Percentiles rank a stretch among this genome's conserved stretches.
Conservation (phyloP, 2,888 invertebrate species). For the Sympetrum striolatum region DNA sequence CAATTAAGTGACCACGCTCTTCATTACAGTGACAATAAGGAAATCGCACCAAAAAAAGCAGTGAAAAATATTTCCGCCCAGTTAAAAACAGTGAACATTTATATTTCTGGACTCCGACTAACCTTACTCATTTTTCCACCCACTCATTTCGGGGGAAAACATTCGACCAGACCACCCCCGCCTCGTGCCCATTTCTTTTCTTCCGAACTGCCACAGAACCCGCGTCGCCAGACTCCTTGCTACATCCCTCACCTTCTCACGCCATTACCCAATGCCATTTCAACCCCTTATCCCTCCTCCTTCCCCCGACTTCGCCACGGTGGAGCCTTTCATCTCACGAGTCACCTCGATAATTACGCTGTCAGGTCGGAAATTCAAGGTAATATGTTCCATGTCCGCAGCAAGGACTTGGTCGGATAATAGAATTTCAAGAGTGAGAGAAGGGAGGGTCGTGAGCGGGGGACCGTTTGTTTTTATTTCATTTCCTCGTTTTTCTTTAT, state of each 20-base stretch:
- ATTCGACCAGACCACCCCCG: background rate
- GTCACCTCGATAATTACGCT: slow-evolving; percentile 42
- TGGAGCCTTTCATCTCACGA: slow-evolving; percentile 35
- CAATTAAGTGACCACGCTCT: background rate
- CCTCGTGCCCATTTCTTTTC: background rate
- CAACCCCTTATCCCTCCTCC: background rate
- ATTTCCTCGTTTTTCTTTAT: background rate
- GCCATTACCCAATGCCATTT: slow-evolving; percentile 36
- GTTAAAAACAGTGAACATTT: background rate
- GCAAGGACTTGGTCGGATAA: slow-evolving; percentile 38
- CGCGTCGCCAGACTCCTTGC: slow-evolving; percentile 30
- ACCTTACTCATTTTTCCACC: background rate
- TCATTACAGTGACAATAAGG: background rate
- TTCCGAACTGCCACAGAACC: background rate
- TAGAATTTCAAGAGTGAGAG: slow-evolving; percentile 33
- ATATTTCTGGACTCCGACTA: background rate
- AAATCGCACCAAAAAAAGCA: background rate
- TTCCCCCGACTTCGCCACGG: slow-evolving; percentile 1
- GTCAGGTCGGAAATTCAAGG: slow-evolving; percentile 44
- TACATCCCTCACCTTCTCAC: slow-evolving; percentile 42
- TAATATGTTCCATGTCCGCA: slow-evolving; percentile 38
- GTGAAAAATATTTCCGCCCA: background rate
- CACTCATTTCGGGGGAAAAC: background rate
- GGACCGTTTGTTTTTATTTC: background rate
- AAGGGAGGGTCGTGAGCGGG: background rate